phyloP scores from a whole-genome alignment of 1,140 invertebrate species.

The Rhizoglyphus robini region DNA sequence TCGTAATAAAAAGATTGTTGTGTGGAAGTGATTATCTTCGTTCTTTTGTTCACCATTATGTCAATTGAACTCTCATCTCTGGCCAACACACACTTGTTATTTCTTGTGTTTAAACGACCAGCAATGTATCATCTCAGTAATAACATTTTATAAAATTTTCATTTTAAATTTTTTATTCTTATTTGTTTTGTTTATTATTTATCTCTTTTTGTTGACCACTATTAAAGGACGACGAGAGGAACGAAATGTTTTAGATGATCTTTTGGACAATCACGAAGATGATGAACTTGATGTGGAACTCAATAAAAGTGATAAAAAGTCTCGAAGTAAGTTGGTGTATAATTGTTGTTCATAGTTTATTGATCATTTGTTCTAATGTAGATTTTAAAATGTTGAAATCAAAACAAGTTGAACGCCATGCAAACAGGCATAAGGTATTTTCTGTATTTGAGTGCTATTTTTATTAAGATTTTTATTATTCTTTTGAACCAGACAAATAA shows the following conservation, averaged over 20 bases:
- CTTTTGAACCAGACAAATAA: not conserved
- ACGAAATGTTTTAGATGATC: slow-evolving; percentile 27
- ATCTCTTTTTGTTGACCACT: no score
- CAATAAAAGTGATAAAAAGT: slow-evolving; percentile 23
- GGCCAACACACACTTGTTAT: no score
- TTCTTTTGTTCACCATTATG: not conserved
- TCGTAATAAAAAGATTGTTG: slow-evolving; percentile 60
- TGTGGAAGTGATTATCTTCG: slow-evolving; percentile 48
- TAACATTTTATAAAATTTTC: not conserved
- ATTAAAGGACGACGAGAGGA: slow-evolving; percentile 21
- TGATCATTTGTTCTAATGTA: no score
- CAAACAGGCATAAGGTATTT: no score
- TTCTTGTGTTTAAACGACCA: no score
- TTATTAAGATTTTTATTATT: not conserved
- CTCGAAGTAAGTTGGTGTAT: slow-evolving; percentile 12
- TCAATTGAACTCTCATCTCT: not conserved
- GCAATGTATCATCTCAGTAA: no score
- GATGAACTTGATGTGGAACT: slow-evolving; percentile 27
- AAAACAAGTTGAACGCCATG: no score
- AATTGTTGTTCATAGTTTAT: no score
- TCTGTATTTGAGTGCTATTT: no score
- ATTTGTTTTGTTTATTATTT: no score
- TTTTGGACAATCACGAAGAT: slow-evolving; percentile 26
- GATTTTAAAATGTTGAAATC: slow-evolving; percentile 2
- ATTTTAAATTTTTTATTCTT: not conserved